Base-by-base conservation (phyloP, 2,888 invertebrate genomes). In the Drosophila macrothrix region DNA sequence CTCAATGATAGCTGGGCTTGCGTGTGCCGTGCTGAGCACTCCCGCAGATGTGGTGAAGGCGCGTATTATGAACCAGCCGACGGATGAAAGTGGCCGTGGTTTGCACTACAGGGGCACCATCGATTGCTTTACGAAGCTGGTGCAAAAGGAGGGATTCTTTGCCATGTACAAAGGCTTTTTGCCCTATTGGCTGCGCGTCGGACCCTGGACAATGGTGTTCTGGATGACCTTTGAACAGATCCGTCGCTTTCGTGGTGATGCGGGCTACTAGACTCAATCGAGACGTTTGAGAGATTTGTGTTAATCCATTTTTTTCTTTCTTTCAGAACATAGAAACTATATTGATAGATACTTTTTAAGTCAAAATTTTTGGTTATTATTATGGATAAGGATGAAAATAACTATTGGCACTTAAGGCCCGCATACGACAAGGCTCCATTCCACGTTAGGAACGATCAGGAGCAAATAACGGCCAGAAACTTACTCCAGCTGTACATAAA, bases 41-140 rank as follows among this genome's bases (percentile, higher is more conserved):
- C 98, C 98, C 0, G 97, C 97, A 1, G 98, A 98, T 93, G 97
- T 98, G 0, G 95, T 98, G 10, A 98, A 98, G 93, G 97, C 98
- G 0, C 94, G 98, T 73, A 95, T 98, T 10, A 98, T 98, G 98
- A 98, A 97, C 94, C 98, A 96, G 92, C 96, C 96, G 1, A 95
- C 62, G 0, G 82, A 72, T 31, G 60, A 68, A 0, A 46, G 39
- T 1, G 83, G 81, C 4, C 54, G 55, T 2, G 82, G 79, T 3
- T 6, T 73, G 19, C 79, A 75, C 35, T 83, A 82, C n/a, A 77
- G 62, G 25, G 54, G 72, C 10, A 58, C 68, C 1, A 29, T 72
- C 0, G 82, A 83, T 16, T 82, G 83, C 4, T 60, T 77, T 4
- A 31, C 5, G 1, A 75, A 72, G 14, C 61, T 77, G 19, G 39